Conservation (phyloP, 1,140 invertebrate genomes). For the Tetramorium simillimum region DNA sequence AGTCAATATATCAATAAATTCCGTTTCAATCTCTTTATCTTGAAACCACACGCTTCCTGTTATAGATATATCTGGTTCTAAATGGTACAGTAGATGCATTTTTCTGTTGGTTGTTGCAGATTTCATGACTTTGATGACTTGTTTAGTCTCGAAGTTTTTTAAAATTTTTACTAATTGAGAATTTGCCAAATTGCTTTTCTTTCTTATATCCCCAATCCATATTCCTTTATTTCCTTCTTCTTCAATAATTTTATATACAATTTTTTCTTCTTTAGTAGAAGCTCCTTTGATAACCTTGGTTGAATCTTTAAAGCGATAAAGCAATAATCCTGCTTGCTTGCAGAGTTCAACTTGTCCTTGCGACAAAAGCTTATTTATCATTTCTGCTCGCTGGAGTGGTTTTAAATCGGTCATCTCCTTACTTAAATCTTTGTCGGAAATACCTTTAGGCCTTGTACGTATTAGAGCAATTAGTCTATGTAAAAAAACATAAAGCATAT, state of each 20-base stretch:
- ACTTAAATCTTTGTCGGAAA: slow-evolving; percentile 90
- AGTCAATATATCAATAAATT: slow-evolving; percentile 98
- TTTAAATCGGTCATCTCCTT: slow-evolving; percentile 89
- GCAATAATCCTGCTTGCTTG: slow-evolving; percentile 87
- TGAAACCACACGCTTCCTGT: slow-evolving; percentile 99
- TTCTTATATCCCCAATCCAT: slow-evolving; percentile 97
- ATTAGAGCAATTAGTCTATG: slow-evolving; percentile 87
- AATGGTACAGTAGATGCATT: slow-evolving; percentile 97
- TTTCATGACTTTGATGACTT: slow-evolving; percentile 98
- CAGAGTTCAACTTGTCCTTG: slow-evolving; percentile 89
- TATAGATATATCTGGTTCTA: slow-evolving; percentile 97
- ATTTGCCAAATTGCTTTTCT: slow-evolving; percentile 94
- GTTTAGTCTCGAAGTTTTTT: slow-evolving; percentile 97
- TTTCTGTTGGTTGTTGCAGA: slow-evolving; percentile 98
- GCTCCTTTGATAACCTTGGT: slow-evolving; percentile 88
- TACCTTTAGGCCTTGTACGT: slow-evolving; percentile 90
- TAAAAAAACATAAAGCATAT: slow-evolving; percentile 41
- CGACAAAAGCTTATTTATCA: slow-evolving; percentile 93
- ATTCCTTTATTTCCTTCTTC: slow-evolving; percentile 98
- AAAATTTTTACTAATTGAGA: slow-evolving; percentile 97
- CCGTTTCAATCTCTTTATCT: slow-evolving; percentile 98
- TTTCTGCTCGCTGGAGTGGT: slow-evolving; percentile 89
- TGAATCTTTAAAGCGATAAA: slow-evolving; percentile 92
- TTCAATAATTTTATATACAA: slow-evolving; percentile 96
- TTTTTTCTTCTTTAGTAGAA: slow-evolving; percentile 95